Evolutionary conservation across 2,113 vertebrate genomes (phyloP).

Genomic region (Toxostoma redivivum): DNA sequence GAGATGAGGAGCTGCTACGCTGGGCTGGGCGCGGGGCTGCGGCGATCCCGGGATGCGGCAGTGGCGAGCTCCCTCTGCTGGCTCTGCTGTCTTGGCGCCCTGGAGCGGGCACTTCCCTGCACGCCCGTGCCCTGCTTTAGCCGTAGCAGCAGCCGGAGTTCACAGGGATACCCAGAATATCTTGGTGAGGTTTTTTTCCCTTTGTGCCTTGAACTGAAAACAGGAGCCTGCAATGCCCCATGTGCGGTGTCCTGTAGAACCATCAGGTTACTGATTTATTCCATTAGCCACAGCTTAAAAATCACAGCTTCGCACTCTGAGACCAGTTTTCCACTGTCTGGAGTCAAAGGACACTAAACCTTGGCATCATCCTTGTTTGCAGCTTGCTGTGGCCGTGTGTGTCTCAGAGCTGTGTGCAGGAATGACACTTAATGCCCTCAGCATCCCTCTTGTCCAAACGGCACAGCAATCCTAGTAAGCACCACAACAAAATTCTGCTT

Average conservation of each 20-base stretch:
- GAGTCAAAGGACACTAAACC: not conserved
- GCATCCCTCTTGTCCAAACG: not conserved
- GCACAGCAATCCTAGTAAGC: not conserved
- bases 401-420: fast-evolving
- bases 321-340: not conserved
- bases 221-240: not conserved
- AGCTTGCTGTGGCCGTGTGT: not conserved
- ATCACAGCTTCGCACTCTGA: not conserved
- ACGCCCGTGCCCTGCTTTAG: fast-evolving
- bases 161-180: not conserved
- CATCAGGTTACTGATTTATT: not conserved
- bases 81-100: not conserved
- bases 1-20: not conserved
- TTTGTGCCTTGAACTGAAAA: not conserved
- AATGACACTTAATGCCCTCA: not conserved
- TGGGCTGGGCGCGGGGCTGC: not conserved
- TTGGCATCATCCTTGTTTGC: not conserved
- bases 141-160: not conserved
- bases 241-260: not conserved
- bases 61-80: constrained; percentile 10
- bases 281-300: not conserved
- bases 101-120: not conserved
- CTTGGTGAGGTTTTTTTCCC: not conserved
- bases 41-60: not conserved
- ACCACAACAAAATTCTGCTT: not conserved